phyloP scores from a whole-genome alignment of 2,888 invertebrate genomes.

The Amphipyra tragopoginis region DNA sequence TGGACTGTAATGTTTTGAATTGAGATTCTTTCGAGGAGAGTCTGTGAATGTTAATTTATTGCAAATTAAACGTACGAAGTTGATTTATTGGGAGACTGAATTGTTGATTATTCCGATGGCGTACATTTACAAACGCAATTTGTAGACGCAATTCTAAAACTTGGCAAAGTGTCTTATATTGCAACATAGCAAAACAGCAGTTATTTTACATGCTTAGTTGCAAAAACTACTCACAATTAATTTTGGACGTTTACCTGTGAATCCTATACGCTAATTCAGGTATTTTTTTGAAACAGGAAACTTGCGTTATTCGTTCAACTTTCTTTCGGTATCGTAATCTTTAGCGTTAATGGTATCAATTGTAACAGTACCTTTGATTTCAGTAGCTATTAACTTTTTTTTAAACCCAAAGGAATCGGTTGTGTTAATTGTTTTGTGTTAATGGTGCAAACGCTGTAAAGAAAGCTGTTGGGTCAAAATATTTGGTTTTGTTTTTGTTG shows the following conservation, averaged over 20 bases:
- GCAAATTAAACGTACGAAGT: background rate
- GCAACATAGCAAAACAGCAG: background rate
- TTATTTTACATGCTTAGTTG: no score
- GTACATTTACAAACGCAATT: background rate
- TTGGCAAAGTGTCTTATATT: constrained; percentile 12
- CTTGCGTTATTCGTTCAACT: no score
- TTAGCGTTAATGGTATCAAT: background rate
- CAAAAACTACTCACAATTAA: no score
- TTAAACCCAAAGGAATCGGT: background rate
- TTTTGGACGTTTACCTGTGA: no score
- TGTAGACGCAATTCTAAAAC: constrained; percentile 1
- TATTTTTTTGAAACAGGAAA: no score
- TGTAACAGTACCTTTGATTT: background rate
- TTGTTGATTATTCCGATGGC: background rate
- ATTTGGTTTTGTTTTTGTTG: no score
- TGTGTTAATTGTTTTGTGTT: background rate
- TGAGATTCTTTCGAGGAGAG: constrained; percentile 36
- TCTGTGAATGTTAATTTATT: background rate
- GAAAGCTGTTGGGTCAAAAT: no score
- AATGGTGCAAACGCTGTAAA: background rate
- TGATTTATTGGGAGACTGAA: constrained; percentile 9
- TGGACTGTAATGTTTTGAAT: constrained; percentile 22
- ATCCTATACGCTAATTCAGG: no score
- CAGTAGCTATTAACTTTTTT: background rate
- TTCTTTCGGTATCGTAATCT: background rate